These are phyloP conservation scores for Drosophila falleni DNA, from an alignment of 2,888 invertebrate species.

Conservation along the genomic window DNA sequence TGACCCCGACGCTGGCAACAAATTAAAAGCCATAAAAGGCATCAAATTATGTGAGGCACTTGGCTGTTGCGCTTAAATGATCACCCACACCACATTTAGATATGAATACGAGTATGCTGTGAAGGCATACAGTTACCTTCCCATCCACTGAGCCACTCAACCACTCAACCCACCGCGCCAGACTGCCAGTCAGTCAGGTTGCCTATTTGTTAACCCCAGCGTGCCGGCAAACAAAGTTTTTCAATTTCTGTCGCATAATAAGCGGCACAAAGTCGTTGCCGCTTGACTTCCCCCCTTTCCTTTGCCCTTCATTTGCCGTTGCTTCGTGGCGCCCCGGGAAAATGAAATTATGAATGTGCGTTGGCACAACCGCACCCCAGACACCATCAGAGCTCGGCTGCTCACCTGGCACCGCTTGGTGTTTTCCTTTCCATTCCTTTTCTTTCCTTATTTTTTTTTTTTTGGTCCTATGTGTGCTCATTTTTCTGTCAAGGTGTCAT, in stretches of 20 bases:
- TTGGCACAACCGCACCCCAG: slow-evolving; percentile 79
- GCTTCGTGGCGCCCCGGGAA: slow-evolving; percentile 58
- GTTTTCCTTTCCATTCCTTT: slow-evolving; percentile 7
- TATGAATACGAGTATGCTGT: not conserved
- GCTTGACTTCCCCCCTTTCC: slow-evolving; percentile 7
- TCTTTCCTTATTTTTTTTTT: not conserved
- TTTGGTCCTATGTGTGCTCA: slow-evolving; percentile 64
- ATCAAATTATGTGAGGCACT: slow-evolving; percentile 81
- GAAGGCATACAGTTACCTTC: slow-evolving; percentile 7
- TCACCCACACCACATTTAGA: slow-evolving; percentile 21
- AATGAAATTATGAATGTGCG: slow-evolving; percentile 82
- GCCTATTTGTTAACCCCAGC: slow-evolving; percentile 82
- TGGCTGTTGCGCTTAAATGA: slow-evolving; percentile 70
- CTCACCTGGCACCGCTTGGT: slow-evolving; percentile 69
- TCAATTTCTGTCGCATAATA: slow-evolving; percentile 83
- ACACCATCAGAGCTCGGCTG: slow-evolving; percentile 36
- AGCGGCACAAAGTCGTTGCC: slow-evolving; percentile 65
- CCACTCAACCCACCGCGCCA: slow-evolving; percentile 6
- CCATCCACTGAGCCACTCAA: slow-evolving; percentile 16
- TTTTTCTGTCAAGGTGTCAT: slow-evolving; percentile 82
- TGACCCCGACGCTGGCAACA: slow-evolving; percentile 60
- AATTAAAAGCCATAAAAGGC: slow-evolving; percentile 80
- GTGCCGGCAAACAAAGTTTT: slow-evolving; percentile 81
- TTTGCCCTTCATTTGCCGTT: not conserved
- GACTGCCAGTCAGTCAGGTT: slow-evolving; percentile 14